Conservation (phyloP, 2,797 vertebrate species). For the Pseudochirops corinnae region DNA sequence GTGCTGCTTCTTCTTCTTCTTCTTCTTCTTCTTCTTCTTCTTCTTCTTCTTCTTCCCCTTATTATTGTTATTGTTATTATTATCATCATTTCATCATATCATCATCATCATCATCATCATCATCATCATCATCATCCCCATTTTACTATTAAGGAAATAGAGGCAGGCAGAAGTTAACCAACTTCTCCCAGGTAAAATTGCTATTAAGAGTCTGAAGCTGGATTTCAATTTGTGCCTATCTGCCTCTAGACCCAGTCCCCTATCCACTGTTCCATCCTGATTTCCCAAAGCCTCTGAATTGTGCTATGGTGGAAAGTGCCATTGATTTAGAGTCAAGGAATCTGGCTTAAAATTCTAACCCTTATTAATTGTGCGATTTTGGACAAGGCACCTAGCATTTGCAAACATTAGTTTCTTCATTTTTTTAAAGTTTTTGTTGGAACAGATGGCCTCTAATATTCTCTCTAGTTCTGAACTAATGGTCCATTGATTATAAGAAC, state of each 20-base stretch:
- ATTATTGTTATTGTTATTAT: no score
- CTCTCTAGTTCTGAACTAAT: neutral
- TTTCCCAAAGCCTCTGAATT: neutral
- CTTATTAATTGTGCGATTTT: neutral
- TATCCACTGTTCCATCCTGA: neutral
- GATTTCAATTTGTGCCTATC: neutral
- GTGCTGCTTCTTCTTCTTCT: no score
- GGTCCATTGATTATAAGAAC: neutral
- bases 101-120: no score
- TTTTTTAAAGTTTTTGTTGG: no score
- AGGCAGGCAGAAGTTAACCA: neutral
- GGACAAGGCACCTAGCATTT: neutral
- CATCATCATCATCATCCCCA: no score
- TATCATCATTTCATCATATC: no score
- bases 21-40: no score
- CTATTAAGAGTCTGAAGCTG: neutral
- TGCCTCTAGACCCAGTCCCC: neutral
- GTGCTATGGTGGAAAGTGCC: neutral
- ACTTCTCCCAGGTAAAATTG: neutral
- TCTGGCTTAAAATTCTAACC: neutral
- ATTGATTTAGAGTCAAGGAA: no score
- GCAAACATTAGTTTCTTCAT: neutral
- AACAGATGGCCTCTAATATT: neutral
- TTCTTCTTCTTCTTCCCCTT: no score
- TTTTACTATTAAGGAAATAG: neutral